Evolutionary conservation across 2,113 vertebrate species (phyloP).

Genomic region (Micronycteris hirsuta): DNA sequence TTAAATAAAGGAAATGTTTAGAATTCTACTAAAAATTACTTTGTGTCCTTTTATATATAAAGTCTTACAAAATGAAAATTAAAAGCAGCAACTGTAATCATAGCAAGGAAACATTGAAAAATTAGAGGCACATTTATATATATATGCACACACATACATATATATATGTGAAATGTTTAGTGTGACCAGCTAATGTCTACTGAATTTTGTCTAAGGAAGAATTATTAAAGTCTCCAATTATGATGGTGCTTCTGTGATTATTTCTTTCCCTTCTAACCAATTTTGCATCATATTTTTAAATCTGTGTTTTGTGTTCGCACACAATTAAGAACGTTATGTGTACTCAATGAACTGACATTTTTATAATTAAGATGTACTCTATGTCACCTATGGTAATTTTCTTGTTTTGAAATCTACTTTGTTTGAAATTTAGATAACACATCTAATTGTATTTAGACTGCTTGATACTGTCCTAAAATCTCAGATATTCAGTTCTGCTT

Average conservation of each 20-base stretch:
- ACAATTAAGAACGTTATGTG: not conserved
- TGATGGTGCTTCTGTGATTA: not conserved
- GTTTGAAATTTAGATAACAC: not conserved
- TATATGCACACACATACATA: not conserved
- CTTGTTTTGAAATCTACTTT: not conserved
- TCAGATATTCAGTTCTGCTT: not conserved
- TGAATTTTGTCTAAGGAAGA: not conserved
- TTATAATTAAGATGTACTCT: not conserved
- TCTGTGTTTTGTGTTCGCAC: rapidly evolving
- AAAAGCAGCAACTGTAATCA: not conserved
- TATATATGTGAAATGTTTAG: not conserved
- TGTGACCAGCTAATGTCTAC: too few relatives aligned
- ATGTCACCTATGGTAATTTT: not conserved
- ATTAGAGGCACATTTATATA: not conserved
- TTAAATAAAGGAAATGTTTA: not conserved
- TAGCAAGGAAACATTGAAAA: not conserved
- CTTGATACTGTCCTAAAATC: not conserved
- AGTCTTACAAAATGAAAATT: not conserved
- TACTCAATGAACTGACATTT: not conserved
- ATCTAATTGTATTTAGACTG: not conserved
- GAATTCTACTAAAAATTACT: not conserved
- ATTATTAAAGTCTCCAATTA: not conserved
- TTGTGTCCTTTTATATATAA: not conserved
- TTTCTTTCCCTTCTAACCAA: not conserved
- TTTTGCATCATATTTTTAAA: not conserved